A percentile compares a stretch with the other conserved stretches of the same genome.
Evolutionary conservation across 1,140 invertebrate genomes (phyloP).

Genomic region (Calephelis virginiensis): DNA sequence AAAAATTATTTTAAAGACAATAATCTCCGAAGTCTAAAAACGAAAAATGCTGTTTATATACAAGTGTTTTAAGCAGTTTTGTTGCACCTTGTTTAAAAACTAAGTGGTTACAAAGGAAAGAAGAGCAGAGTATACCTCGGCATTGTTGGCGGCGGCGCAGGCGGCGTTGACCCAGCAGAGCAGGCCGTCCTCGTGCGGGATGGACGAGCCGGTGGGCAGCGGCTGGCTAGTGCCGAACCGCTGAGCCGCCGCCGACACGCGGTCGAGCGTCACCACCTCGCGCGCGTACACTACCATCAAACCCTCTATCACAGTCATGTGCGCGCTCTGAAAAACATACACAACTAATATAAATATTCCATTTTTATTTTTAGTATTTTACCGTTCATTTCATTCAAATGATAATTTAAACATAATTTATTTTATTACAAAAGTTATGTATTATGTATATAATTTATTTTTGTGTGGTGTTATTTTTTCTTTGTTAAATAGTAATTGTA

Average conservation of each 20-base stretch:
- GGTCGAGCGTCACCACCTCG: constrained; percentile 94
- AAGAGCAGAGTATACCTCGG: constrained; percentile 43
- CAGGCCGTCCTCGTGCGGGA: constrained; percentile 91
- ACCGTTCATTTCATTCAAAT: too few relatives aligned
- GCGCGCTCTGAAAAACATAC: constrained; percentile 86
- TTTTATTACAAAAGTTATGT: too few relatives aligned
- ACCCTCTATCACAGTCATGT: constrained; percentile 97
- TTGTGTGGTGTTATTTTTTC: too few relatives aligned
- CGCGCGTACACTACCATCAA: constrained; percentile 97
- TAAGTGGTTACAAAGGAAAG: neutral
- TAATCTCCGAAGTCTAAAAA: too few relatives aligned
- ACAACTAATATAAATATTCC: neutral
- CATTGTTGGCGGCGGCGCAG: constrained; percentile 84
- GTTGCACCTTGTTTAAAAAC: neutral
- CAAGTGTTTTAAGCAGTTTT: too few relatives aligned
- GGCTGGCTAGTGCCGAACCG: constrained; percentile 79
- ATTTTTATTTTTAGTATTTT: neutral
- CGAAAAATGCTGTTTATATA: too few relatives aligned
- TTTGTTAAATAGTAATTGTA: too few relatives aligned
- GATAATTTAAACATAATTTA: too few relatives aligned
- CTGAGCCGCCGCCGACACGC: constrained; percentile 91
- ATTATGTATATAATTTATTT: too few relatives aligned
- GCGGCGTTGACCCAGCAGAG: constrained; percentile 95
- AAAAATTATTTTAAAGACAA: neutral
- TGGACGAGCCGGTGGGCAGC: constrained; percentile 76